Base-by-base conservation (phyloP, 2,113 vertebrate species). In the Nothoprocta perdicaria region DNA sequence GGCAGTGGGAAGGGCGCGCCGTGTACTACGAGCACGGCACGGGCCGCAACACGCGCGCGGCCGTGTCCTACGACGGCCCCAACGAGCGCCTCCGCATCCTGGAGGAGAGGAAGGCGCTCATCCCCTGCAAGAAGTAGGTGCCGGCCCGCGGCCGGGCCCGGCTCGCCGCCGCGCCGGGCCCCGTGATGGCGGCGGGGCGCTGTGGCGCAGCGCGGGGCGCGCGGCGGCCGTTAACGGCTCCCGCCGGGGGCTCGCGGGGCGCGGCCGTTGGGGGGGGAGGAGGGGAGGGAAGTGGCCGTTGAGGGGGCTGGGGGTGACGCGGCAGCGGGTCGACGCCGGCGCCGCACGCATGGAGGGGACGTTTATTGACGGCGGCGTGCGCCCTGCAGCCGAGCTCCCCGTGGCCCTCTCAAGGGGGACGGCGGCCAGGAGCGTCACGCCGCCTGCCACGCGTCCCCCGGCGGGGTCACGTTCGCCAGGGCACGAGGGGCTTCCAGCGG, bases 1-100 rank as follows among this genome's bases (percentile, higher is more conserved):
- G 92, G 85, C 98, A 99, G 91, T 99, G 99, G 99, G 99, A 99
- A 93, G 99, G 98, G 55, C 97, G 98, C 75, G 98, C 97, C 88
- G 99, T 99, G 18, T 61, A 92, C 35, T 99, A 98, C 93, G 97
- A 98, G 77, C 98, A 98, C 96, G 76, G 92, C 80, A 98, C 97
- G 57, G 98, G 99, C 65, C 98, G 97, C 84, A 99, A 98, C 97
- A 96, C 88, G 60, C 97, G 99, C 7, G 97, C 98, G 35, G 89
- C 97, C 4, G 94, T 99, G 18, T 97, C 98, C 45, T 99, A 99
- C 89, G 99, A 99, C 89, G 98, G 97, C 53, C 95, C 94, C 88
- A 98, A 98, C 91, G 98, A 98, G 95, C 97, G 98, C 78, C 84
- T 99, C 77, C 96, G 98, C 48, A 91, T 99, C 86, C 97, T 99